phyloP scores from a whole-genome alignment of 64 coral and sea anemone genomes.

The Hydrozoanthus tunicans region DNA sequence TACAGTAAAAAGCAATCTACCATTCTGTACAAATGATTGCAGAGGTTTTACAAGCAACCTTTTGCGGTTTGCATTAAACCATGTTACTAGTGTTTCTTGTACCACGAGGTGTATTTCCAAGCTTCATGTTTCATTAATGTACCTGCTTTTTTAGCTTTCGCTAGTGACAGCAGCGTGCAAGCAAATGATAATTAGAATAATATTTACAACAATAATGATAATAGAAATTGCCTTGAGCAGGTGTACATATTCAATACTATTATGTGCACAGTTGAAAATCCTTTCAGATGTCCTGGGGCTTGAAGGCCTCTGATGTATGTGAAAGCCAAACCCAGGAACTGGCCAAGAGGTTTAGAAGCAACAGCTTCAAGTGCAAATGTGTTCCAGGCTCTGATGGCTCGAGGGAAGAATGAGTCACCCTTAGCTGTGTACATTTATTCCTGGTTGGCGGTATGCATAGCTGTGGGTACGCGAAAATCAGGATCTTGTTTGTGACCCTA shows the following conservation, averaged over 20 bases:
- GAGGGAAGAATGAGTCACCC: slow-evolving; percentile 26
- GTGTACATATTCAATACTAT: background rate
- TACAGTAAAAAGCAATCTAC: no score
- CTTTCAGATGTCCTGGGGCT: slow-evolving; percentile 18
- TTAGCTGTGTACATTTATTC: slow-evolving; percentile 24
- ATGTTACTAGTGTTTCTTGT: no score
- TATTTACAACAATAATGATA: background rate
- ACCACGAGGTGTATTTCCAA: no score
- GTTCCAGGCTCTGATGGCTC: slow-evolving; percentile 31
- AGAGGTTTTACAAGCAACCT: no score
- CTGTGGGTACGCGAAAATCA: background rate
- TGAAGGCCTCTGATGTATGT: slow-evolving; percentile 2
- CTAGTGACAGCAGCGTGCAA: background rate
- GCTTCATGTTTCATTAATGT: no score
- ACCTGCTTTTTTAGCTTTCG: background rate
- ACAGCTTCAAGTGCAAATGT: background rate
- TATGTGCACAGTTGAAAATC: background rate
- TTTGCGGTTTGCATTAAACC: no score
- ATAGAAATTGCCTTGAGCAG: background rate
- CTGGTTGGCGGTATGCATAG: slow-evolving; percentile 23
- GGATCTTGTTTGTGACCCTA: slow-evolving; percentile 6
- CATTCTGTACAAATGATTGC: no score
- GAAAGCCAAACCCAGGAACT: slow-evolving; percentile 15
- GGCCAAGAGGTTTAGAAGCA: background rate
- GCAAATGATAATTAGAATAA: background rate